These are phyloP conservation scores for Ciona savignyi DNA, from an alignment of 23 tunicate species.

Conservation along the genomic window DNA sequence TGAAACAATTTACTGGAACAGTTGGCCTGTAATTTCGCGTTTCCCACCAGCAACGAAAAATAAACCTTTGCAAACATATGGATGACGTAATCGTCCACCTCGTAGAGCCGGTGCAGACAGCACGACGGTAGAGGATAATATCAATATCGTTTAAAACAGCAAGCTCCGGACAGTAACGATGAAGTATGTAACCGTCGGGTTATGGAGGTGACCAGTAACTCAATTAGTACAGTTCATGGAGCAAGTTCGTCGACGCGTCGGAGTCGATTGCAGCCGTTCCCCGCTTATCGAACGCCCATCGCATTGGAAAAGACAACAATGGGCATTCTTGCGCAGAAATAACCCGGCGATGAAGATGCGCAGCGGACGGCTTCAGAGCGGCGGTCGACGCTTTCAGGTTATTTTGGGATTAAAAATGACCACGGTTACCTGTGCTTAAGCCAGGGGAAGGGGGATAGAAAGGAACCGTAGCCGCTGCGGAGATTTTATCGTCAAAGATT, in stretches of 20 bases:
- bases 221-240: background rate
- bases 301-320: background rate
- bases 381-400: slow-evolving; percentile 1
- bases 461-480: background rate
- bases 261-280: background rate
- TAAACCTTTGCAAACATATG: too few relatives aligned
- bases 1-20: slow-evolving; percentile 1
- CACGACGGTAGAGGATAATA: background rate
- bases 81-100: background rate
- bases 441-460: background rate
- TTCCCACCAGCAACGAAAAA: too few relatives aligned
- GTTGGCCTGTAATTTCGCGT: background rate
- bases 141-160: background rate
- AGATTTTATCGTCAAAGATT: background rate
- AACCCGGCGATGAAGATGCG: background rate
- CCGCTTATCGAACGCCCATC: background rate
- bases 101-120: background rate
- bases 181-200: background rate
- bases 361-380: background rate
- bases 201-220: background rate
- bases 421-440: background rate
- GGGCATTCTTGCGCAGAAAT: background rate
- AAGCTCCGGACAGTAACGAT: background rate
- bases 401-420: background rate
- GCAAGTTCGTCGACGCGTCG: background rate